These are phyloP conservation scores for Pseudorasbora parva DNA, from an alignment of 2,113 vertebrate species.

Conservation along the genomic window DNA sequence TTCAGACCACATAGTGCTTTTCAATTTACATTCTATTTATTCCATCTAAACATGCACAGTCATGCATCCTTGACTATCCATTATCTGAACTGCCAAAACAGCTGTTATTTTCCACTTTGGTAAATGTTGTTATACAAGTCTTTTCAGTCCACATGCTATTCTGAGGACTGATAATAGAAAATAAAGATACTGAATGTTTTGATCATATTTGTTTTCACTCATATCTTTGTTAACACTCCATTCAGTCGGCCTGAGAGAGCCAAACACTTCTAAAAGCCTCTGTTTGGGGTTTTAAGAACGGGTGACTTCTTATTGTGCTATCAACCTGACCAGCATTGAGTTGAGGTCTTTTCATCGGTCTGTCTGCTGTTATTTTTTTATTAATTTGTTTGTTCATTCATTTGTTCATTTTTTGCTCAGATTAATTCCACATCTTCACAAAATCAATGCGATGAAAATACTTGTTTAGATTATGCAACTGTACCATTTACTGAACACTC, in stretches of 20 bases:
- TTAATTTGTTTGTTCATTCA: neutral
- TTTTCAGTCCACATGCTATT: constrained; percentile 7
- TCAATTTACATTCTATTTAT: neutral
- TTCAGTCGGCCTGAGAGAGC: neutral
- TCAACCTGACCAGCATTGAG: neutral
- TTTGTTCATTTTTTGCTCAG: neutral
- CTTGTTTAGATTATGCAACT: neutral
- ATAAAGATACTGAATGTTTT: neutral
- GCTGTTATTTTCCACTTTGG: neutral
- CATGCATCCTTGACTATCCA: neutral
- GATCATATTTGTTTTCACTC: neutral
- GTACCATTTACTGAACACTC: neutral
- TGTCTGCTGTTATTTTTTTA: neutral
- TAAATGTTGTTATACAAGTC: neutral
- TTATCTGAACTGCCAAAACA: neutral
- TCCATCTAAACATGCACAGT: neutral
- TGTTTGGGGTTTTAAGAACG: neutral
- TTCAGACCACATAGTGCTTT: neutral
- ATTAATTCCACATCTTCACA: neutral
- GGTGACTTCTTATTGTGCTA: too few relatives aligned
- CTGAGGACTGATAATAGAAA: neutral
- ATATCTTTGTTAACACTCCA: neutral
- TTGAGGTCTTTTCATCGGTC: neutral
- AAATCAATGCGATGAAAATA: neutral
- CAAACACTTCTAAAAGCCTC: neutral